A percentile compares a stretch with the other conserved stretches of the same genome.
Evolutionary conservation across 2,888 invertebrate genomes (phyloP).

Genomic region (Lochmaea capreae): DNA sequence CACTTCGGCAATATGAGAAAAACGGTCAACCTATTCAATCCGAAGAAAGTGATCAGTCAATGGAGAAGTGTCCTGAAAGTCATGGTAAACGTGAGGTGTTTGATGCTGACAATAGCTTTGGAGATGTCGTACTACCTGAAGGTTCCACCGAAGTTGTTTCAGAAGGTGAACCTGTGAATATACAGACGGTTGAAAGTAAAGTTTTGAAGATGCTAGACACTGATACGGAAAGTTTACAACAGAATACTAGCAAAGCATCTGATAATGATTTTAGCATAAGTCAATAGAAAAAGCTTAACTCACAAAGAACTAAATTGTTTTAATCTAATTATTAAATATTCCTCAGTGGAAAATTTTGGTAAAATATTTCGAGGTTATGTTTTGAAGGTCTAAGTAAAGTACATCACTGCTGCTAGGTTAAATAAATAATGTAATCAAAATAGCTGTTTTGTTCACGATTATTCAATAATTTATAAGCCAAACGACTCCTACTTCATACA

Average conservation of each 20-base stretch:
- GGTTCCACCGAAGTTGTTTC: neutral
- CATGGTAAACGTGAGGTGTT: neutral
- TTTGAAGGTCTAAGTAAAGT: too few relatives aligned
- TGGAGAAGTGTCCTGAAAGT: neutral
- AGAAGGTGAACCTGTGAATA: neutral
- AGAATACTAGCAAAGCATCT: slow-evolving; percentile 60
- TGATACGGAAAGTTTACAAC: slow-evolving; percentile 61
- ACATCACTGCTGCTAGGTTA: too few relatives aligned
- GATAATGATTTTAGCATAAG: slow-evolving; percentile 65
- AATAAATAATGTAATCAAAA: too few relatives aligned
- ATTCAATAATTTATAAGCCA: too few relatives aligned
- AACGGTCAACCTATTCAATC: slow-evolving; percentile 51
- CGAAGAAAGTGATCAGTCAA: slow-evolving; percentile 48
- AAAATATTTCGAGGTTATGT: too few relatives aligned
- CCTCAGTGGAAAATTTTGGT: too few relatives aligned
- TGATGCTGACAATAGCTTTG: slow-evolving; percentile 9
- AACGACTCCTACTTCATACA: too few relatives aligned
- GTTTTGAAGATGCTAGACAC: slow-evolving; percentile 63
- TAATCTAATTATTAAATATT: too few relatives aligned
- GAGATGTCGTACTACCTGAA: slow-evolving; percentile 17
- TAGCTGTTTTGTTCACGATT: too few relatives aligned
- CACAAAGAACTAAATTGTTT: too few relatives aligned
- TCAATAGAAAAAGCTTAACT: neutral
- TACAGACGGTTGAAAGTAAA: slow-evolving; percentile 48
- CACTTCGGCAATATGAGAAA: slow-evolving; percentile 48